These are phyloP conservation scores for Eurosta solidaginis DNA, from an alignment of 1,140 invertebrate genomes.

Conservation along the genomic window DNA sequence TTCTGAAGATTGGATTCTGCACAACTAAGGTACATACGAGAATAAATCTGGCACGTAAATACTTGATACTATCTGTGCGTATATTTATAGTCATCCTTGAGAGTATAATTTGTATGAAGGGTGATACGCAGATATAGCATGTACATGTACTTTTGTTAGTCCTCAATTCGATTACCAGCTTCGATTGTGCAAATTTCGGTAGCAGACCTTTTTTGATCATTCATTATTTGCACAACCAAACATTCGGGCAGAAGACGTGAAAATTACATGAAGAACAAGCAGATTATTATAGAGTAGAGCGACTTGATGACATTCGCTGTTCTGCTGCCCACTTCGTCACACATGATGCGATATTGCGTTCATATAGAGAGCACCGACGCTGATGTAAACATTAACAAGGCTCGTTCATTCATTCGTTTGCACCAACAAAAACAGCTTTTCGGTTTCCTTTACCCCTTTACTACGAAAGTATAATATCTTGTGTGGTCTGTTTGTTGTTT, in stretches of 20 bases:
- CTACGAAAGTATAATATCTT: neutral
- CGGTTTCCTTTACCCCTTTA: neutral
- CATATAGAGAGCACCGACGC: neutral
- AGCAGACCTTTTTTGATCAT: neutral
- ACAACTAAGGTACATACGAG: too few relatives aligned
- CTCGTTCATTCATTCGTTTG: neutral
- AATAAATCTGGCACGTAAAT: too few relatives aligned
- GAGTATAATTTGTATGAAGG: neutral
- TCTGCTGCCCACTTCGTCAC: neutral
- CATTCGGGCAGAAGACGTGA: neutral
- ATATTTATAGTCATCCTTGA: neutral
- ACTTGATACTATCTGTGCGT: neutral
- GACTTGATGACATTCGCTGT: neutral
- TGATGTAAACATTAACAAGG: neutral
- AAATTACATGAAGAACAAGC: neutral
- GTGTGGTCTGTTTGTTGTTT: slow-evolving; percentile 11
- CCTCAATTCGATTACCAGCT: slow-evolving; percentile 9
- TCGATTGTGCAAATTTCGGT: slow-evolving; percentile 5
- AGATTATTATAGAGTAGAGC: neutral
- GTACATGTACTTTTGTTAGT: neutral
- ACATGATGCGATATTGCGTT: neutral
- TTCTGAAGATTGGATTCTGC: too few relatives aligned
- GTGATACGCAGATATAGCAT: too few relatives aligned
- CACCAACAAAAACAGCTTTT: neutral
- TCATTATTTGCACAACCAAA: neutral